Evolutionary conservation across 2,888 invertebrate genomes (phyloP), one percentile per base, ranked within the genome.

Genomic region (Synanthedon vespiformis): DNA sequence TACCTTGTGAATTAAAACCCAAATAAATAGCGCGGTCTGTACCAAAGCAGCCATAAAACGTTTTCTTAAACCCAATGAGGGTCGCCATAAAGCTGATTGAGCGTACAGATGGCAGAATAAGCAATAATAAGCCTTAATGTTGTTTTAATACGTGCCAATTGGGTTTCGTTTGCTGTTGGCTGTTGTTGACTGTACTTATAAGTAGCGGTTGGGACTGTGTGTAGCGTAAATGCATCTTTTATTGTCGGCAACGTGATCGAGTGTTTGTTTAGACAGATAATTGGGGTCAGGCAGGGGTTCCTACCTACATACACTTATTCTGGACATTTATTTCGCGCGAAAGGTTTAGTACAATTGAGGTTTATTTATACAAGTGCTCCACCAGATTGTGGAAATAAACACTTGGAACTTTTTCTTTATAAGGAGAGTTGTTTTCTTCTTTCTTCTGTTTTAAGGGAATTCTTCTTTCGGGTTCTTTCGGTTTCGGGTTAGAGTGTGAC

Each of bases 221-320:
- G 58, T 54, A 58, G 59, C 58, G 61, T 53, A 54, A 62, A 68
- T 68, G 68, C 68, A 71, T 64, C 62, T 68, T 73, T 71, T 69
- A 73, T 68, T 67, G 71, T 66, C 61, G 68, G 53, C 18, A 52
- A 51, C 56, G 66, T 71, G 70, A 74, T 70, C 58, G 64, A 72
- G 67, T 67, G 64, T 65, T 68, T 68, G 63, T 65, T 64, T 69
- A 57, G 58, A 65, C 55, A 54, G 55, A 61, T 65, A 61, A 70
- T 70, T 56, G 56, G 57, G 44, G 44, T 44, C 14, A 44, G 44
- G 44, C n/a, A 44, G n/a, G 44, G 44, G 44, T 34, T 34, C 10
- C 34, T 34, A 10, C 34, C 34, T 34, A 34, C 6, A 10, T 34
- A 34, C 10, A 34, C 34, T 34, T 34, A 34, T 34, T 34, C 34